A percentile compares a stretch with the other conserved stretches of the same genome.
phyloP scores from a whole-genome alignment of 1,140 invertebrate species.

The Diploscapter pachys region DNA sequence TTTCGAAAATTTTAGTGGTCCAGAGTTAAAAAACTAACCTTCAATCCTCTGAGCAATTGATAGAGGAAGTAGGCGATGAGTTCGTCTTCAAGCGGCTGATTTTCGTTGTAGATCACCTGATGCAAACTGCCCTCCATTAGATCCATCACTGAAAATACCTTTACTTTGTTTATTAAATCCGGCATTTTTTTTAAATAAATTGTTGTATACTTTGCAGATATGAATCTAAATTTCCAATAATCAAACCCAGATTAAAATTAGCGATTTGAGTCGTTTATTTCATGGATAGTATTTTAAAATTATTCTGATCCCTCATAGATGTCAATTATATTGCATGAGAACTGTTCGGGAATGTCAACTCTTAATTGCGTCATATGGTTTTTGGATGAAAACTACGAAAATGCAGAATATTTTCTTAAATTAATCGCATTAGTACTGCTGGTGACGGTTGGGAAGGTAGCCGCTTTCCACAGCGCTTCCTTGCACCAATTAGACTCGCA shows the following conservation, averaged over 20 bases:
- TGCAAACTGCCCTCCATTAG: constrained; percentile 65
- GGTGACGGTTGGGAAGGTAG: too few relatives aligned
- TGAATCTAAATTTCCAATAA: too few relatives aligned
- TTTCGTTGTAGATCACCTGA: constrained; percentile 63
- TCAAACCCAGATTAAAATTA: too few relatives aligned
- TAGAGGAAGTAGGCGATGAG: constrained; percentile 61
- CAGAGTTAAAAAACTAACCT: constrained; percentile 34
- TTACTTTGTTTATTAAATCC: neutral
- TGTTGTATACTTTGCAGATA: neutral
- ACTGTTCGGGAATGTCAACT: too few relatives aligned
- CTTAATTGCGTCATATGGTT: too few relatives aligned
- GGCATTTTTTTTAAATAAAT: neutral
- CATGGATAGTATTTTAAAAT: neutral
- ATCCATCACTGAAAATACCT: constrained; percentile 59
- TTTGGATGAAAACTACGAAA: too few relatives aligned
- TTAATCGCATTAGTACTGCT: too few relatives aligned
- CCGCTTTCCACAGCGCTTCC: too few relatives aligned
- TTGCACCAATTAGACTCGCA: too few relatives aligned
- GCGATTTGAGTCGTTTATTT: neutral
- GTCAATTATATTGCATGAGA: too few relatives aligned
- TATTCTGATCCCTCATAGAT: too few relatives aligned
- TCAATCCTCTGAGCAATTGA: constrained; percentile 63
- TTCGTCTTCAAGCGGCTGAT: constrained; percentile 61
- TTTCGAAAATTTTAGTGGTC: neutral
- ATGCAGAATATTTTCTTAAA: too few relatives aligned